Percentiles rank a stretch among this genome's conserved stretches.
phyloP scores from a whole-genome alignment of 2,113 vertebrate species.

The Mirza zaza region DNA sequence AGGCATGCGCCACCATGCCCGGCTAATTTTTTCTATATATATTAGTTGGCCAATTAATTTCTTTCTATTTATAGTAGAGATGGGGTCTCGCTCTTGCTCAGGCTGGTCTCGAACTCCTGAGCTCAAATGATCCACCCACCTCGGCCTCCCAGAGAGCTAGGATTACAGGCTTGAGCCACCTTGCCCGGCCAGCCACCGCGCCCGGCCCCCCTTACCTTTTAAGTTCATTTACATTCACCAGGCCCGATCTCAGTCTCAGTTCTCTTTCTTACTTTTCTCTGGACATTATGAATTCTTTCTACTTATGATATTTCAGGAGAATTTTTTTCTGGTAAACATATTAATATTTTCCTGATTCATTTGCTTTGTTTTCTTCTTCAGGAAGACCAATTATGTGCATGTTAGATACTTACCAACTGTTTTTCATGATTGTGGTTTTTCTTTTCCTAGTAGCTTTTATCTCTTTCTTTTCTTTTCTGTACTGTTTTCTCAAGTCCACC shows the following conservation, averaged over 20 bases:
- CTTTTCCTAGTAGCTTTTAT: neutral
- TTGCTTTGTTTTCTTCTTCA: neutral
- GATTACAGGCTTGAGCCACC: too few species aligned
- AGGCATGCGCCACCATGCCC: too few species aligned
- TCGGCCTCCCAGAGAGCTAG: too few species aligned
- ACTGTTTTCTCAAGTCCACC: neutral
- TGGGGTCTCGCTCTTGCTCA: too few species aligned
- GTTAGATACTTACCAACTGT: neutral
- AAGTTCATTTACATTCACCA: neutral
- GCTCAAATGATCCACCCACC: too few species aligned
- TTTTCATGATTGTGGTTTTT: neutral
- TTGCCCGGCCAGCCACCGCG: too few species aligned
- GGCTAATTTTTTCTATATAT: too few species aligned
- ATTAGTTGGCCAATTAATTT: too few species aligned
- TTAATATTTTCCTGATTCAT: neutral
- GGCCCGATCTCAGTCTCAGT: rapidly evolving
- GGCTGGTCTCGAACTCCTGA: too few species aligned
- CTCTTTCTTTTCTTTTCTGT: neutral
- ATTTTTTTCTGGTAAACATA: neutral
- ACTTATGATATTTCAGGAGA: neutral
- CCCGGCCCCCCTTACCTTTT: too few species aligned
- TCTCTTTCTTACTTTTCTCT: neutral
- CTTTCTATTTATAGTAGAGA: too few species aligned
- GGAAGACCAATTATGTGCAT: neutral
- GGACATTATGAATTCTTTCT: neutral